Evolutionary conservation across 2,888 invertebrate genomes (phyloP), one percentile per base, ranked within the genome.

Genomic region (Coelopa pilipes): DNA sequence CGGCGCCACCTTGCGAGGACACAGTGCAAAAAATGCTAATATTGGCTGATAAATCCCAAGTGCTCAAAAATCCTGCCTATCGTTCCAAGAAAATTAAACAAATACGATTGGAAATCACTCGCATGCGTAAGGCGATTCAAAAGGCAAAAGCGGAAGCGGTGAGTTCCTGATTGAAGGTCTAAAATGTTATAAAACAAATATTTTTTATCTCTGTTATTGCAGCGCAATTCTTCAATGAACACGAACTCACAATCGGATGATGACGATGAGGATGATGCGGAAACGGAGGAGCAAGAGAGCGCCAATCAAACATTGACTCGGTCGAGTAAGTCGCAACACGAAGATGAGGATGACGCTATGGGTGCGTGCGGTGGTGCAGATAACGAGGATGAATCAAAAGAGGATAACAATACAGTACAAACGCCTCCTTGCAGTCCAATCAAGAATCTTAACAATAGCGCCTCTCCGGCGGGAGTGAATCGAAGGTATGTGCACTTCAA

Each of bases 1-100:
- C 83, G 72, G 78, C 79, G 74, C 76, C 81, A 19, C 81, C 85
- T 13, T 83, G 83, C 66, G 85, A 87, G 72, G 86, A 83, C 73
- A 79, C 85, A 17, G 81, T 87, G 3, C 86, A 86, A 68, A 88
- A 87, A 79, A 77, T 93, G 65, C 89, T 92, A 73, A 91, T 91
- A 75, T 87, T 92, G 50, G 87, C 92, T 77, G 91, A 91, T 77
- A 90, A 91, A 82, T 90, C 91, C 72, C 90, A 91, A 81, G 87
- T 89, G n/a, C 84, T 92, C 10, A 90, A 90, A 78, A 90, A 91
- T 81, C 90, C 90, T 19, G 82, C 89, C 24, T 89, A 90, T 15
- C 86, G 91, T 73, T 89, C 89, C 47, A 91, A 91, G 84, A 88
- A 91, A 62, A 88, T 90, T 1, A 90, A 90, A 79, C 84, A 90